A percentile compares a stretch with the other conserved stretches of the same genome.
These are phyloP conservation scores for Amiota minor DNA, from an alignment of 2,888 invertebrate genomes.

Conservation along the genomic window DNA sequence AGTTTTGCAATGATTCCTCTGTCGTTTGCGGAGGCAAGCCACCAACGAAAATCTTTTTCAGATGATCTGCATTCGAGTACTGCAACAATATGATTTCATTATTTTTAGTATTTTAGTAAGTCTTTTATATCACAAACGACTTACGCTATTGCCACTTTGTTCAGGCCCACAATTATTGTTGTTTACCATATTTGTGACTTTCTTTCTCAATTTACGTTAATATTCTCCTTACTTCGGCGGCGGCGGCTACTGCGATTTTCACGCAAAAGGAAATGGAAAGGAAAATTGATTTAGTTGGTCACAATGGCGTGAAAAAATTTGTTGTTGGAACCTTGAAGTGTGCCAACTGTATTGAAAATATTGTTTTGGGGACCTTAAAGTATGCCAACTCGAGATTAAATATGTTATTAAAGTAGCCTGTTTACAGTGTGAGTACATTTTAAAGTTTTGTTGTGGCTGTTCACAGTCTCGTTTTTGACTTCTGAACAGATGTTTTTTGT, in stretches of 20 bases:
- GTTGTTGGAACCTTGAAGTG: too few species aligned
- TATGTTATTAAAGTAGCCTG: too few species aligned
- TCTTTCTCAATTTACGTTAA: too few species aligned
- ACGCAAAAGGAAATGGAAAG: not conserved
- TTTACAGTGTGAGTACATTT: too few species aligned
- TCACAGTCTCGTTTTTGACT: too few species aligned
- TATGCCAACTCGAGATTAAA: too few species aligned
- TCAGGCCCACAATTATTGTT: not conserved
- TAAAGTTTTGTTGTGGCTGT: too few species aligned
- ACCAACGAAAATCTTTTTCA: slow-evolving; percentile 70
- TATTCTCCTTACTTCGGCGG: not conserved
- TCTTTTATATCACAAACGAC: not conserved
- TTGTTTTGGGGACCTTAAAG: too few species aligned
- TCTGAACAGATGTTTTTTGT: too few species aligned
- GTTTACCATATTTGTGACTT: not conserved
- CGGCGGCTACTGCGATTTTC: not conserved
- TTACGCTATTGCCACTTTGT: not conserved
- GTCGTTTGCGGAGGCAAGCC: slow-evolving; percentile 65
- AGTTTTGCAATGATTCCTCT: slow-evolving; percentile 59
- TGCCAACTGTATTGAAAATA: too few species aligned
- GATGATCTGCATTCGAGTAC: slow-evolving; percentile 54
- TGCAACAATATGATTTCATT: too few species aligned
- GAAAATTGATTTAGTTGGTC: not conserved
- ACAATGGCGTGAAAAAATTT: not conserved
- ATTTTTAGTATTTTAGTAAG: too few species aligned